Base-by-base conservation (phyloP, 2,797 vertebrate genomes). In the Melanotaenia nigrans region DNA sequence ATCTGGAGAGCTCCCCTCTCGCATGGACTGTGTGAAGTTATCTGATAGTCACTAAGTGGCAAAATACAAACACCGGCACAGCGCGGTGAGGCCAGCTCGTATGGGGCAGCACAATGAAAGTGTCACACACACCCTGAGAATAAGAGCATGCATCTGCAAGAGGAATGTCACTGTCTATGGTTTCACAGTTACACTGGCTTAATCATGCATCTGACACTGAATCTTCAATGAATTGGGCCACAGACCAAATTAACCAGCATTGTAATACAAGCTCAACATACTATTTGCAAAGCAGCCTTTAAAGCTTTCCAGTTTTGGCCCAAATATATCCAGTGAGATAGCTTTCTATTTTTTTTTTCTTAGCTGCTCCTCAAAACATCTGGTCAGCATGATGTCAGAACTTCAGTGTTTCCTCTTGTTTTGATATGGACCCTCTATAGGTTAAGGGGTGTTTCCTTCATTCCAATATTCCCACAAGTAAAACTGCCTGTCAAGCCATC, bases 11-110 rank as follows among this genome's bases (percentile, higher is more conserved):
- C 45, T 77, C 64, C 61, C 72, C 60, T 74, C 75, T 67, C 82
- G 65, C 51, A 3, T 61, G 68, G 62, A 82, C 81, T 85, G 71
- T 57, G 69, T 60, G 65, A 72, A 87, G 86, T 89, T 91, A 92
- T 92, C 89, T 91, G 92, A 93, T 92, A 90, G 82, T 74, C 76
- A 40, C 86, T 81, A 84, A 89, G 89, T 88, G 88, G 85, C 0
- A 59, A 89, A 93, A 92, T 81, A 77, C 77, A 90, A 93, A 92
- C 90, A 92, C 32, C 8, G 73, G 65, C 81, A 71, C 66, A 63
- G 58, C 73, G 47, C 28, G 38, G 57, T 0, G 70, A 77, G 80
- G 68, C 61, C 57, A 32, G 55, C 32, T 66, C 38, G 74, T 60
- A 70, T 42, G 10, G 2, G 61, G 72, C 51, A 47, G 30, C 60